Evolutionary conservation across 2,888 invertebrate genomes (phyloP).

Genomic region (Nomada fucata): DNA sequence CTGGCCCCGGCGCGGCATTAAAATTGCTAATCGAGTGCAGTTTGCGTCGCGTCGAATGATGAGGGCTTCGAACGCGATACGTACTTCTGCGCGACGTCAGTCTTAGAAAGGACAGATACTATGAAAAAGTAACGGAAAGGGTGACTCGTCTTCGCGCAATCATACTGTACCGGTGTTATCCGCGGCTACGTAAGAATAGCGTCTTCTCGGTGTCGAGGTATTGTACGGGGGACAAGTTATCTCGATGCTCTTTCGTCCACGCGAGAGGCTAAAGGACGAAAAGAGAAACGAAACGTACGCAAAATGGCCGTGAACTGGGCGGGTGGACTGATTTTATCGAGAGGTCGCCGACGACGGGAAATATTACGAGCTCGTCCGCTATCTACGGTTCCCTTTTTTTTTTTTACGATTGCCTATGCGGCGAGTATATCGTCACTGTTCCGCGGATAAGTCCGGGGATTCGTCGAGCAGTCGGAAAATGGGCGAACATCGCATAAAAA

Average conservation of each 20-base stretch:
- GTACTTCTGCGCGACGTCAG: too few species aligned
- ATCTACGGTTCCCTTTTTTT: background rate
- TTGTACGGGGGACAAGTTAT: background rate
- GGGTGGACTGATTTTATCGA: constrained; percentile 48
- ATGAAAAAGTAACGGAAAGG: too few species aligned
- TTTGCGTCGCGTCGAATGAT: too few species aligned
- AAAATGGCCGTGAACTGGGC: constrained; percentile 24
- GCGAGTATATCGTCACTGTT: constrained; percentile 33
- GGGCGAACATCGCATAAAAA: constrained; percentile 31
- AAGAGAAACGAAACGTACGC: constrained; percentile 20
- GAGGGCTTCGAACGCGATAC: too few species aligned
- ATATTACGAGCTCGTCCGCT: constrained; percentile 17
- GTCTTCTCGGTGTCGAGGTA: background rate
- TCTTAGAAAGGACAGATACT: too few species aligned
- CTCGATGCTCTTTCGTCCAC: background rate
- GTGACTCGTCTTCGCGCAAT: background rate
- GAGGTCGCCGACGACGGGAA: constrained; percentile 15
- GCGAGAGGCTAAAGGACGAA: background rate
- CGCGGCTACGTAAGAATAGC: background rate
- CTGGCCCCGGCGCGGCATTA: too few species aligned
- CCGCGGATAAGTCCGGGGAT: constrained; percentile 26
- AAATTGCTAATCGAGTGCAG: too few species aligned
- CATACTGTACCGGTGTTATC: background rate
- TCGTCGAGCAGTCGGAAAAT: constrained; percentile 30
- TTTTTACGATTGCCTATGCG: constrained; percentile 32